phyloP scores from a whole-genome alignment of 2,888 invertebrate species.

The Antitype chi region DNA sequence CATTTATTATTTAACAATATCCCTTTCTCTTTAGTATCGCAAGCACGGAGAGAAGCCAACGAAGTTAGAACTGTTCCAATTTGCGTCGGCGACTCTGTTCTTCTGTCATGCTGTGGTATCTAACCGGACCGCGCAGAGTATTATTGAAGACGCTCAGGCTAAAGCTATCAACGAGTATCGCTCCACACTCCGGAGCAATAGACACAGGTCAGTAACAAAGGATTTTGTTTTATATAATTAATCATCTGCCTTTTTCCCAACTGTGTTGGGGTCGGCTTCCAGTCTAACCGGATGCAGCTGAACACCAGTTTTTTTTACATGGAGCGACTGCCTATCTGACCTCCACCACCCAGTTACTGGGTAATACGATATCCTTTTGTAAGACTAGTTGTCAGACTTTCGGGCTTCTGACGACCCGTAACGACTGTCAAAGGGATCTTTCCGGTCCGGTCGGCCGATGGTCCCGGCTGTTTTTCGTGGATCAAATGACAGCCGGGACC shows the following conservation, averaged over 20 bases:
- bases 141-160: conserved; percentile 90
- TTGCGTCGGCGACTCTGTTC: conserved; percentile 86
- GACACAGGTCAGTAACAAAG: conserved; percentile 82
- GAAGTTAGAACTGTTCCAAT: conserved; percentile 87
- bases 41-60: conserved; percentile 85
- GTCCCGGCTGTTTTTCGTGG: no score
- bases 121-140: conserved; percentile 85
- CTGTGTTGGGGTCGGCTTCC: neutral
- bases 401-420: neutral
- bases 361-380: neutral
- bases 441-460: no score
- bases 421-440: neutral
- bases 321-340: neutral
- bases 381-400: neutral
- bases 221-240: neutral
- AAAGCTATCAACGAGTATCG: conserved; percentile 88
- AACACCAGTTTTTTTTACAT: neutral
- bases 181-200: conserved; percentile 88
- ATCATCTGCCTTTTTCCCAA: neutral
- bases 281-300: neutral
- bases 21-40: conserved; percentile 76
- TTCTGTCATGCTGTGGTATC: conserved; percentile 87
- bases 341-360: no score
- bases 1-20: neutral
- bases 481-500: neutral